phyloP scores from a whole-genome alignment of 2,113 vertebrate species.

The Tragelaphus scriptus region DNA sequence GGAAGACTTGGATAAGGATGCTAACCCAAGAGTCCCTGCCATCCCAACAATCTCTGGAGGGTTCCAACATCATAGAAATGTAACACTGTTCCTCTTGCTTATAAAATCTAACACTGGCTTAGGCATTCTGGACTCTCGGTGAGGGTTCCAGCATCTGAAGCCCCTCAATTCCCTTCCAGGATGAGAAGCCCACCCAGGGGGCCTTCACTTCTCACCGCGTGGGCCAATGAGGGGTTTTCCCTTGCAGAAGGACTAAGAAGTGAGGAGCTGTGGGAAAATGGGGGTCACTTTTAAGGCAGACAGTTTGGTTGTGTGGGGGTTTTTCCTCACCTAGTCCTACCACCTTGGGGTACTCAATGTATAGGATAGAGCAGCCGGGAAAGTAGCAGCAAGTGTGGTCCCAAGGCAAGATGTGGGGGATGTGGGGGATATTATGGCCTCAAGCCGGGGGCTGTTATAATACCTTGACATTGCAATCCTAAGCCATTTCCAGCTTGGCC shows the following conservation, averaged over 20 bases:
- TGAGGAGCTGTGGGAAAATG: constrained; percentile 76
- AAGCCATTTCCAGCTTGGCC: constrained; percentile 46
- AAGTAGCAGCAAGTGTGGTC: constrained; percentile 89
- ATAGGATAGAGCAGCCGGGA: constrained; percentile 88
- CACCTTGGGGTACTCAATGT: constrained; percentile 79
- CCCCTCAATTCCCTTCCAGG: neutral
- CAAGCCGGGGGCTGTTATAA: constrained; percentile 56
- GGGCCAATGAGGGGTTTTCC: constrained; percentile 71
- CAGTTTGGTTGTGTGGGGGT: constrained; percentile 81
- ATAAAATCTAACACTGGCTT: constrained; percentile 76
- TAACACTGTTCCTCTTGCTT: constrained; percentile 79
- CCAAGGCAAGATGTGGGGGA: constrained; percentile 76
- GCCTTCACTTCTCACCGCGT: constrained; percentile 62
- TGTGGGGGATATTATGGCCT: constrained; percentile 62
- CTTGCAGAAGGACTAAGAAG: constrained; percentile 66
- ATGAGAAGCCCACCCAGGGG: neutral
- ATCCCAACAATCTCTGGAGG: neutral
- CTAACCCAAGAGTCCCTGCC: neutral
- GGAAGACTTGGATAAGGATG: neutral
- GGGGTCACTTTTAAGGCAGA: constrained; percentile 91
- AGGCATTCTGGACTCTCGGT: constrained; percentile 19
- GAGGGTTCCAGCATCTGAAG: neutral
- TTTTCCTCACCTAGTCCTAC: constrained; percentile 82
- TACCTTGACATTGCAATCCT: constrained; percentile 47
- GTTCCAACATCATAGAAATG: constrained; percentile 35